Percentiles rank a stretch among this genome's conserved stretches.
Evolutionary conservation across 2,888 invertebrate species (phyloP).

Genomic region (Drosophila falleni): DNA sequence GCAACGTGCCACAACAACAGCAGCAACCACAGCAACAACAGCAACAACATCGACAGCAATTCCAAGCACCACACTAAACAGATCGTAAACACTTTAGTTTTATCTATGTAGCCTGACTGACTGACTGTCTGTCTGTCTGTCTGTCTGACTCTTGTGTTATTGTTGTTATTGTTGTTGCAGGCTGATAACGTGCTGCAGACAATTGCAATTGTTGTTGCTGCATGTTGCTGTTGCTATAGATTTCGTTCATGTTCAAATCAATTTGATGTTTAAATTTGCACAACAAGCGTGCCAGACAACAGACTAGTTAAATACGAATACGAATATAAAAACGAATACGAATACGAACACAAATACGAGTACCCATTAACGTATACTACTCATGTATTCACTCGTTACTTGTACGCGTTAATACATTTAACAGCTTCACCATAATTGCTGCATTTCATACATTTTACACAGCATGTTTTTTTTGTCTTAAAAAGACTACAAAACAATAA

Average conservation of each 20-base stretch:
- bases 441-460: not conserved
- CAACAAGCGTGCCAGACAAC: conserved; percentile 42
- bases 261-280: conserved; percentile 69
- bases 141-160: conserved; percentile 14
- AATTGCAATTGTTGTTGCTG: conserved; percentile 62
- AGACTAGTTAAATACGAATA: conserved; percentile 3
- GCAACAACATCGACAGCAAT: conserved; percentile 21
- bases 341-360: not conserved
- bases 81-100: conserved; percentile 77
- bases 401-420: not conserved
- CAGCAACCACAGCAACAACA: not conserved
- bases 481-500: not conserved
- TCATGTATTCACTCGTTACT: conserved; percentile 1
- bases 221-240: conserved; percentile 45
- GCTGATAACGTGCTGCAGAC: conserved; percentile 68
- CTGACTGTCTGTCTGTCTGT: conserved; percentile 13
- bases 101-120: conserved; percentile 50
- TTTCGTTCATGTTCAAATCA: conserved; percentile 64
- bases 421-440: conserved; percentile 1
- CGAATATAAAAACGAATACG: too few relatives aligned
- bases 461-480: not conserved
- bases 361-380: conserved; percentile 28
- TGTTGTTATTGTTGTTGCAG: conserved; percentile 30
- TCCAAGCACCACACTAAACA: conserved; percentile 67
- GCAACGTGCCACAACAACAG: conserved; percentile 21